Base-by-base conservation (phyloP, 2,888 invertebrate species). In the Linnaemya vulpina region DNA sequence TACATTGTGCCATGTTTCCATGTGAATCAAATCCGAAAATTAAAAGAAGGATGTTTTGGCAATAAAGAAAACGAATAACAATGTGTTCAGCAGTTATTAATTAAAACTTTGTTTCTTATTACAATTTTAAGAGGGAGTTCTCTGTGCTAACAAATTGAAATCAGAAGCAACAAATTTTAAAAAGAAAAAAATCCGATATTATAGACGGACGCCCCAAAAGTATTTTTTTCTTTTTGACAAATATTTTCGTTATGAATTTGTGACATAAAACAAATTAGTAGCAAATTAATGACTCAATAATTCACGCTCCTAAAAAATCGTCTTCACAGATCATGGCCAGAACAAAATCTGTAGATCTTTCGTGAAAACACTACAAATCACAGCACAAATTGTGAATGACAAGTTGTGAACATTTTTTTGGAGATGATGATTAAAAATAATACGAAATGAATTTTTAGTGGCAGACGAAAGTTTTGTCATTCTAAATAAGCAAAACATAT, bases 271-370 rank as follows among this genome's bases (percentile, higher is more conserved):
- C 89, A 88, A 90, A 90, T 91, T 91, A 90, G 89, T 89, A 89
- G 88, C 87, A 90, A 90, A 91, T 90, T 90, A 91, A 91, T 91
- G 89, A 88, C 87, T 76, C 84, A 88, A 90, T 90, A 90, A 90
- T 87, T 90, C 88, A 91, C 87, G 65, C 70, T 58, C 51, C 20
- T 30, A 65, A 74, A 63, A 13, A 77, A 40, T 75, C 3, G 62
- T 51, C 25, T 70, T 51, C 25, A 51, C 40, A 51, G 25, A 62
- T 70, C 68, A 35, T 70, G 51, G 35, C 25, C 53, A 63, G 22
- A 49, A 13, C 8, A 60, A 68, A 51, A 15, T 20, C 11, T 13
- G 20, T 55, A 67, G 58, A 75, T 74, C 49, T 35, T 22, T 80
- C 30, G 7, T 49, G 55, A 46, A 77, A 55, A 79, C 25, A 71